These are phyloP conservation scores for Chaenocephalus aceratus DNA, from an alignment of 2,113 vertebrate genomes.

Conservation along the genomic window DNA sequence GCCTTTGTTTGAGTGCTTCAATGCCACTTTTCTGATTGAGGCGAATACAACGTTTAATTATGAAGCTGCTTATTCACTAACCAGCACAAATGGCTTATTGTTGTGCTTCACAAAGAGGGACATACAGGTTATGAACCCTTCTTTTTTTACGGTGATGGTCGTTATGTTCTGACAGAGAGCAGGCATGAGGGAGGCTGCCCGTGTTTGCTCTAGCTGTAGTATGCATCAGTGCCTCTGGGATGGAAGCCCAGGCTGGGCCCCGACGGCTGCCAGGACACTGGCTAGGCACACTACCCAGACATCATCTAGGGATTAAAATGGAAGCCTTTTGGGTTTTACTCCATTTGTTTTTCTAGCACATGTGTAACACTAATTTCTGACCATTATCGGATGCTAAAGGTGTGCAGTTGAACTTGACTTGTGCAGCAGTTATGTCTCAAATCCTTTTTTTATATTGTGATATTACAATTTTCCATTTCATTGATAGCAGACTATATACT, in stretches of 20 bases:
- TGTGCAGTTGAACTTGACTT: constrained; percentile 3
- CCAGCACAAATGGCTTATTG: constrained; percentile 12
- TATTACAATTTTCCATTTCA: background rate
- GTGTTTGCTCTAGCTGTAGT: constrained; percentile 71
- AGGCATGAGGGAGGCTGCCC: constrained; percentile 54
- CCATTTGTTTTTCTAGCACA: constrained; percentile 59
- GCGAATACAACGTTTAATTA: constrained; percentile 25
- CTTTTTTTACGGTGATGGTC: constrained; percentile 9
- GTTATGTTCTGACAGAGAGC: constrained; percentile 48
- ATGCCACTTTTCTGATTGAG: constrained; percentile 24
- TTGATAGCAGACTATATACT: background rate
- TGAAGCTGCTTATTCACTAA: constrained; percentile 7
- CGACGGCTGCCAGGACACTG: constrained; percentile 68
- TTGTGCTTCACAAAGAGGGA: background rate
- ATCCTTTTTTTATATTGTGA: background rate
- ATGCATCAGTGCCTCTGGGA: constrained; percentile 75
- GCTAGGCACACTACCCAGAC: constrained; percentile 68
- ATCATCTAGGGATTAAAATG: constrained; percentile 76
- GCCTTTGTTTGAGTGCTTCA: constrained; percentile 35
- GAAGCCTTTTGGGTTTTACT: constrained; percentile 69
- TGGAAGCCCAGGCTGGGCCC: constrained; percentile 61
- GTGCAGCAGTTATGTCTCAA: background rate
- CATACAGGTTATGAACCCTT: constrained; percentile 1
- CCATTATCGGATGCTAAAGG: constrained; percentile 17
- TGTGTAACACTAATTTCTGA: constrained; percentile 43